These are phyloP conservation scores for Oryzias celebensis DNA, from an alignment of 2,113 vertebrate genomes.

Conservation along the genomic window DNA sequence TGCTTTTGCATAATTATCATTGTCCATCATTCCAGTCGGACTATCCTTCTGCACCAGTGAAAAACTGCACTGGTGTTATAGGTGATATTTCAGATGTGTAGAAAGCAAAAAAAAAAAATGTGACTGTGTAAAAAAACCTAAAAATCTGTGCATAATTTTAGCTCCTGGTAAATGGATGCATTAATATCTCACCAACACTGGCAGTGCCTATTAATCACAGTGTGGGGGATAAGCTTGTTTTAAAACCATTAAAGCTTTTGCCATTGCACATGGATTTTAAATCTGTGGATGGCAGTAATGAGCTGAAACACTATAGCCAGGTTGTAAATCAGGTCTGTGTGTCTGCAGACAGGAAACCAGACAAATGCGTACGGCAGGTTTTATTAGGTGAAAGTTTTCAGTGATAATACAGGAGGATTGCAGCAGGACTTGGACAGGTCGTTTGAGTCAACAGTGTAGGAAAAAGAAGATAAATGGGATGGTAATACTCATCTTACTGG, in stretches of 20 bases:
- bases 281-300: conserved; percentile 41
- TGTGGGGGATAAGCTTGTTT: conserved; percentile 59
- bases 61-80: neutral
- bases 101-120: conserved; percentile 16
- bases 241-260: conserved; percentile 51
- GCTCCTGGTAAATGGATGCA: conserved; percentile 50
- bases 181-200: conserved; percentile 63
- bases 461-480: too few species aligned
- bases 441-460: too few species aligned
- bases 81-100: conserved; percentile 8
- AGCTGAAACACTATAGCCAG: conserved; percentile 25
- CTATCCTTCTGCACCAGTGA: too few species aligned
- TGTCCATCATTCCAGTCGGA: too few species aligned
- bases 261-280: conserved; percentile 45
- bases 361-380: neutral
- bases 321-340: conserved; percentile 51
- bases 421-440: too few species aligned
- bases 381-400: too few species aligned
- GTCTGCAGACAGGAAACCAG: conserved; percentile 15
- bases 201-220: conserved; percentile 69
- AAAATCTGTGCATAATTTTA: conserved; percentile 32
- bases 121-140: conserved; percentile 27
- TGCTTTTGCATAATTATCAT: too few species aligned
- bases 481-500: too few species aligned
- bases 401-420: neutral